Evolutionary conservation across 1,140 invertebrate genomes (phyloP).

Genomic region (Heliconius himera): DNA sequence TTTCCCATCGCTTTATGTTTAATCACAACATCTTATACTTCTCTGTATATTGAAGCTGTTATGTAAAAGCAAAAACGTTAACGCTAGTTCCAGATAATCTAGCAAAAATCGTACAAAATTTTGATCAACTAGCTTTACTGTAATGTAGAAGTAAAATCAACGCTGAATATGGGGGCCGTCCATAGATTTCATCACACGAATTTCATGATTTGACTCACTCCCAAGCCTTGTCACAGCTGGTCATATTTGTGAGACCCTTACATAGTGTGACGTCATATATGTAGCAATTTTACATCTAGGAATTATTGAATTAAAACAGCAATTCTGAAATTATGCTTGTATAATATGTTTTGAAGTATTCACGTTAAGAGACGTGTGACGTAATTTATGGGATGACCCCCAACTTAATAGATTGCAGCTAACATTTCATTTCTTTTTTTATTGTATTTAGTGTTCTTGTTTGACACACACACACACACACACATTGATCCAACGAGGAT

Average conservation of each 20-base stretch:
- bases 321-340: no score
- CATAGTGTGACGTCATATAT: no score
- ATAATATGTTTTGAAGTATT: no score
- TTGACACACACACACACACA: neutral
- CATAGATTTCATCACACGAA: no score
- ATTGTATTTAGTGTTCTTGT: neutral
- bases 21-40: neutral
- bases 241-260: no score
- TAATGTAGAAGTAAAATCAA: neutral
- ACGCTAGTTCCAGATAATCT: conserved; percentile 12
- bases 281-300: no score
- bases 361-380: no score
- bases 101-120: conserved; percentile 16
- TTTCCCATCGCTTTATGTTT: neutral
- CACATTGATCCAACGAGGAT: conserved; percentile 27
- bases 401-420: neutral
- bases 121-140: conserved; percentile 8
- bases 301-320: no score
- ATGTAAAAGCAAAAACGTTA: neutral
- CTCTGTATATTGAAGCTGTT: neutral
- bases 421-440: neutral
- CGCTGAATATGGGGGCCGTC: conserved; percentile 2
- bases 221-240: no score
- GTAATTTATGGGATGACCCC: no score
- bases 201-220: no score